Base-by-base conservation (phyloP, 37 sponge, comb jelly and placozoan species). In the Sycon ciliatum region DNA sequence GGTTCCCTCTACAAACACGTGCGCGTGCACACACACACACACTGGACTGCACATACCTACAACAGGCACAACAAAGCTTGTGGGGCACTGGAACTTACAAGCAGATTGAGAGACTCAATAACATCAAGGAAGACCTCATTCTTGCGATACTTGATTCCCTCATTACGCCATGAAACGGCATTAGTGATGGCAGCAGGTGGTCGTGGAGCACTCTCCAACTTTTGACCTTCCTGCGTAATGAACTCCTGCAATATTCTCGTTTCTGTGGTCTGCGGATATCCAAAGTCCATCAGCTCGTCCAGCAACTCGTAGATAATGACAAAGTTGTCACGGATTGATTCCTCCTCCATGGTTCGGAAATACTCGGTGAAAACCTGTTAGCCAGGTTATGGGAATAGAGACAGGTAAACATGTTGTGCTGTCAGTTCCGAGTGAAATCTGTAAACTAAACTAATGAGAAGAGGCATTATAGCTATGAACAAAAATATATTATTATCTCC, bases 281-380 rank as follows among this genome's bases (percentile, higher is more conserved):
- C 97, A 82, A 91, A 95, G 78, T 95, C 97, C 91, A 95, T 91
- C 23, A 95, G 39, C 73, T 95, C 97, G 66, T 95, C 97, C 39
- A 95, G 65, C 30, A 95, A 53, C 65, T 95, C 97, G 69, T 95
- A 95, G 37, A 95, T 81, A 28, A 95, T 72, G 4, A 95, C 92
- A 87, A 95, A 95, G 69, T 95, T 95, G 54, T 95, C 97, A 5
- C 92, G 56, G 22, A 95, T 95, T 56, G 89, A 88, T 66, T 95
- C 97, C 71, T 95, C 97, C 67, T 95, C 97, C 36, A 95, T 38
- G 64, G 91, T 93, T 60, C 73, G 84, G 72, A 95, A 95, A 64
- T 95, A 95, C 55, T 91, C 97, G 30, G 56, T 67, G 71, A 91
- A 91, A 26, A 92, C 86, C 89, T 94, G 40, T 0, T 32, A 34